These are phyloP conservation scores for Caerostris extrusa DNA, from an alignment of 1,140 invertebrate species.

Conservation along the genomic window DNA sequence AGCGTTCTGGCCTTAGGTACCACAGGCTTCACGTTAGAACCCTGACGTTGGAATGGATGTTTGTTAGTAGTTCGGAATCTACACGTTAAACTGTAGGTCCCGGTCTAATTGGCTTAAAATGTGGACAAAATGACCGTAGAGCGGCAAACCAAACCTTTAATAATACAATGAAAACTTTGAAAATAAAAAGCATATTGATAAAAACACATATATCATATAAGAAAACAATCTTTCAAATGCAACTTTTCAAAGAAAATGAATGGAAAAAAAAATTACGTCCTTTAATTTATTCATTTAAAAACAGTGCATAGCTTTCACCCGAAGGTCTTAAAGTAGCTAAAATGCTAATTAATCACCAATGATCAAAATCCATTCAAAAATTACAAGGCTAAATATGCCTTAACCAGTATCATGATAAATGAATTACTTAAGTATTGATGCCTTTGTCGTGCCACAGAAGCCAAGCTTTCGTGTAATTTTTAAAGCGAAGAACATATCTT, in stretches of 20 bases:
- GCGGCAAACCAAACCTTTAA: too few species aligned
- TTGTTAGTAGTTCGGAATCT: too few species aligned
- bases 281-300: background rate
- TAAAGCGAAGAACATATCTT: background rate
- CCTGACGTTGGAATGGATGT: too few species aligned
- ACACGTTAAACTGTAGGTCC: too few species aligned
- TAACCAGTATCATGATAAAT: conserved; percentile 9
- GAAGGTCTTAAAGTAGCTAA: background rate
- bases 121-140: too few species aligned
- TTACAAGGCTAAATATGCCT: conserved; percentile 31
- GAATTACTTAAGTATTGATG: conserved; percentile 28
- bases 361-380: conserved; percentile 10
- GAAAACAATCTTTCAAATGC: background rate
- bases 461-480: background rate
- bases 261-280: background rate
- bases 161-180: too few species aligned
- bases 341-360: conserved; percentile 20
- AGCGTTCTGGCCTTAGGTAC: too few species aligned
- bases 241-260: background rate
- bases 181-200: background rate
- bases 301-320: background rate
- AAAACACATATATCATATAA: background rate
- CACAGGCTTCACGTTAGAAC: too few species aligned
- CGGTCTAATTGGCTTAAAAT: too few species aligned
- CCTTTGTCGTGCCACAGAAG: conserved; percentile 26